These are phyloP conservation scores for Chaunax sp. DNA, from an alignment of 2,797 vertebrate species.

Conservation along the genomic window DNA sequence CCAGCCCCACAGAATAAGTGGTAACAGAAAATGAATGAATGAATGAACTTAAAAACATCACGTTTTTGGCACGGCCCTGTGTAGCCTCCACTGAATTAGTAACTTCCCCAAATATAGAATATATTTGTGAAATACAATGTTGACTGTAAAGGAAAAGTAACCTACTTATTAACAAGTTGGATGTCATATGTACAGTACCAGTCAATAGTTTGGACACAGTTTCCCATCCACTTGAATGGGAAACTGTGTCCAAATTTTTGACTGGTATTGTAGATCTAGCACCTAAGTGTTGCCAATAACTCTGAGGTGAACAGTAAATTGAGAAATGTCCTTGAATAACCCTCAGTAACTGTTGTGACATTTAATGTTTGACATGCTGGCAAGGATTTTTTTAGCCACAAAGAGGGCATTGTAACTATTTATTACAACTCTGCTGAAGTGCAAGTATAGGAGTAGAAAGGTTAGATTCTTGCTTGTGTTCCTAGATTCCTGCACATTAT, in stretches of 20 bases:
- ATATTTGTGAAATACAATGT: not conserved
- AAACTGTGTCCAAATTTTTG: too few relatives aligned
- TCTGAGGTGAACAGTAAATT: not conserved
- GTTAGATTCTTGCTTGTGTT: not conserved
- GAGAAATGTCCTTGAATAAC: not conserved
- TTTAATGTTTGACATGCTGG: too few relatives aligned
- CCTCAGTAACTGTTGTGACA: not conserved
- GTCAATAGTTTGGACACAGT: too few relatives aligned
- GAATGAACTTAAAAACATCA: not conserved
- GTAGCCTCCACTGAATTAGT: not conserved
- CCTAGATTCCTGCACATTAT: not conserved
- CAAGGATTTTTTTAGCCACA: not conserved
- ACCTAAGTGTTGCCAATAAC: not conserved
- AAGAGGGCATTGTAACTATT: not conserved
- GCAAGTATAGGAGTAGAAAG: too few relatives aligned
- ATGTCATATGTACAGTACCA: too few relatives aligned
- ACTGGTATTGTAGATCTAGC: not conserved
- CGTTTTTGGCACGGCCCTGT: constrained; percentile 8
- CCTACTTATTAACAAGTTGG: too few relatives aligned
- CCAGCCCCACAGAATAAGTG: too few relatives aligned
- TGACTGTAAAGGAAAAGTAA: not conserved
- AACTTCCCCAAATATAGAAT: not conserved
- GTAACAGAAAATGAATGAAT: too few relatives aligned
- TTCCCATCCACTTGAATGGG: too few relatives aligned
- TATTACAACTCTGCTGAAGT: not conserved